phyloP scores from a whole-genome alignment of 2,888 invertebrate species.

The Allygus modestus region DNA sequence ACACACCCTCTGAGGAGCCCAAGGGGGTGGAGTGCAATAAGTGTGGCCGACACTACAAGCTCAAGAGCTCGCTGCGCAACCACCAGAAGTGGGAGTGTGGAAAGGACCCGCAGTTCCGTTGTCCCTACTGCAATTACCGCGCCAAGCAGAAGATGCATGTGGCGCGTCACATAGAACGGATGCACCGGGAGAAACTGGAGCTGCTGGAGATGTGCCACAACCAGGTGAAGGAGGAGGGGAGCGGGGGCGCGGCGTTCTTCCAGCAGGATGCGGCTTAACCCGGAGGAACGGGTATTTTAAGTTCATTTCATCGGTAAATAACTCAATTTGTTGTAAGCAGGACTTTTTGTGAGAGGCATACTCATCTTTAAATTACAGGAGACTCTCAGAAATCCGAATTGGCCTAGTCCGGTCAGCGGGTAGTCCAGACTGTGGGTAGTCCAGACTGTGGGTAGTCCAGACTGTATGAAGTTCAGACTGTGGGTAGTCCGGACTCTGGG shows the following conservation, averaged over 20 bases:
- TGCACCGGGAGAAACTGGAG: constrained; percentile 81
- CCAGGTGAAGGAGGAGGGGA: constrained; percentile 56
- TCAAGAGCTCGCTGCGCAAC: constrained; percentile 90
- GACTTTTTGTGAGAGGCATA: too few relatives aligned
- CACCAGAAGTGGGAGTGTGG: constrained; percentile 93
- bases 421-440: too few relatives aligned
- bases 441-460: too few relatives aligned
- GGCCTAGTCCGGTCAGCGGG: too few relatives aligned
- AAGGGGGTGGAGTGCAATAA: constrained; percentile 76
- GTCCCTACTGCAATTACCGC: constrained; percentile 89
- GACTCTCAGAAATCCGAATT: too few relatives aligned
- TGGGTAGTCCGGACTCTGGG: too few relatives aligned
- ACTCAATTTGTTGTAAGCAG: not conserved
- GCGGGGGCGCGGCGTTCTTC: not conserved
- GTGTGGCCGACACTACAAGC: constrained; percentile 91
- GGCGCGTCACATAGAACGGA: constrained; percentile 88
- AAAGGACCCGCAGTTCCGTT: constrained; percentile 90
- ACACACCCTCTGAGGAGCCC: constrained; percentile 56
- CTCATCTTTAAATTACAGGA: too few relatives aligned
- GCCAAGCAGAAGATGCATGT: constrained; percentile 92
- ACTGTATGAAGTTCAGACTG: too few relatives aligned
- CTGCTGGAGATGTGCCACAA: constrained; percentile 66
- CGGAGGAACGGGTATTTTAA: not conserved
- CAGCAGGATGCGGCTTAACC: constrained; percentile 4
- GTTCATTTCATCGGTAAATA: not conserved